Evolutionary conservation across 1,140 invertebrate genomes (phyloP), one percentile per base, ranked within the genome.

Genomic region (Gryon sp.): DNA sequence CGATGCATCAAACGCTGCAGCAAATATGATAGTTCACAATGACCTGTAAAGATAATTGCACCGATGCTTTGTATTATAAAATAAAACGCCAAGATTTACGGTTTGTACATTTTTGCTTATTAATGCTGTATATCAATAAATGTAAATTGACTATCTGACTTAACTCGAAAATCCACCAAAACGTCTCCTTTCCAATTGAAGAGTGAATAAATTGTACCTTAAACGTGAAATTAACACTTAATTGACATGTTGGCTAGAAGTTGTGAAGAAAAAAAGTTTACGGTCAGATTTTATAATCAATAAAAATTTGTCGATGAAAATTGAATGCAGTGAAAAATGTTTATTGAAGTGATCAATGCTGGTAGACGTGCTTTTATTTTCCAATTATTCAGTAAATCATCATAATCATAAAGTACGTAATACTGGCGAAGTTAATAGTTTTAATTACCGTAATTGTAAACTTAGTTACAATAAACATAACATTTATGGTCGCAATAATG

Each of bases 31-130:
- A 63, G 48, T 43, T 69, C 50, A 57, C 73, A 68, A 76, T 76
- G 63, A 62, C 41, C 63, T 55, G 70, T 59, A 74, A 74, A 74
- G 70, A 74, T 74, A 74, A 74, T 65, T 74, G 59, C 70, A 22
- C 7, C 11, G 66, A 53, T 45, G 69, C 69, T 48, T 57, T 65
- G 52, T 59, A 52, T 57, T 63, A 50, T 63, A 57, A 73, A 73
- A 65, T 28, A 26, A n/a, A 9, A 5, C 1, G n/a, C 19, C 22
- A 26, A 57, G 50, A 73, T 73, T 59, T 73, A 66, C 30, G 43
- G 20, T 2, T 43, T 12, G 15, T 2, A 22, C 50, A 66, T 76
- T 63, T 79, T 79, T 79, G 73, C 65, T 48, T 59, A 59, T 72
- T 63, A 72, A 53, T 55, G n/a, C n/a, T n/a, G n/a, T n/a, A 3